These are phyloP conservation scores for Burhinus bistriatus DNA, from an alignment of 2,113 vertebrate genomes.

Conservation along the genomic window DNA sequence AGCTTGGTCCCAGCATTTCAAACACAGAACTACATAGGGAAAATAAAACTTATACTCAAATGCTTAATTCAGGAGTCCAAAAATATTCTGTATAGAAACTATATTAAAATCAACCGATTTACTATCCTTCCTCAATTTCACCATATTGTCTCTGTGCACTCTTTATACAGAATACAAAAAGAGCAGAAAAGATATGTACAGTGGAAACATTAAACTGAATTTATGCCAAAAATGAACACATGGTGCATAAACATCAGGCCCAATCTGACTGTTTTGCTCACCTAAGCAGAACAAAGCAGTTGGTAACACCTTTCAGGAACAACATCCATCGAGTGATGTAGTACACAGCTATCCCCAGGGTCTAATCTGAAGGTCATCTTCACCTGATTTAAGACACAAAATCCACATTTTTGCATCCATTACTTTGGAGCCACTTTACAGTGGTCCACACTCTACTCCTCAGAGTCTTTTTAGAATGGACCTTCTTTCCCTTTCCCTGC, in stretches of 20 bases:
- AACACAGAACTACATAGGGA: background rate
- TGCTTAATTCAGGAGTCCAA: background rate
- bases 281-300: background rate
- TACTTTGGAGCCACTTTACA: background rate
- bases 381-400: background rate
- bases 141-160: background rate
- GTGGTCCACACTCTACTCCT: background rate
- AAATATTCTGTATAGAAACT: background rate
- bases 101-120: constrained; percentile 7
- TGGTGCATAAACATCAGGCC: background rate
- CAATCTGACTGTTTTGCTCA: background rate
- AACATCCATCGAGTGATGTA: background rate
- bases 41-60: background rate
- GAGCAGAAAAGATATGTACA: background rate
- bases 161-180: background rate
- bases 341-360: background rate
- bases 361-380: background rate
- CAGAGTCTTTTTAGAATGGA: background rate
- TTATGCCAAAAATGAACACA: background rate
- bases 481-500: background rate
- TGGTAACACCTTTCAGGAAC: background rate
- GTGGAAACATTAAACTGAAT: background rate
- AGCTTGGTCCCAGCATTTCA: background rate
- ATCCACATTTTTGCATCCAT: background rate
- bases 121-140: constrained; percentile 1